Conservation (phyloP, 2,113 vertebrate species). For the Meleagris gallopavo region DNA sequence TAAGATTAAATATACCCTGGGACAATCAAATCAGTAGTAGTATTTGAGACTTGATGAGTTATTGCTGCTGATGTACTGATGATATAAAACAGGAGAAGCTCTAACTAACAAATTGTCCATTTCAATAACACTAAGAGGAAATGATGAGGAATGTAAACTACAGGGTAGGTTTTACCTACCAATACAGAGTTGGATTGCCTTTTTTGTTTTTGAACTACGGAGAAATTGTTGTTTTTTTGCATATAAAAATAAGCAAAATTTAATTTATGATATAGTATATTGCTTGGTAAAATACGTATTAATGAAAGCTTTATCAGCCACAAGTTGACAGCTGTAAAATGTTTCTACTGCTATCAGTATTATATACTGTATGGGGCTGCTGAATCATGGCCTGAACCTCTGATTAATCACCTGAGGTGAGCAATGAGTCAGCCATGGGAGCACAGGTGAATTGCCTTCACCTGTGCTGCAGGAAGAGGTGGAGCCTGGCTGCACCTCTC, state of each 20-base stretch:
- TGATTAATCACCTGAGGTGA: no score
- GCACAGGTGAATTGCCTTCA: no score
- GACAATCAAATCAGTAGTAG: not conserved
- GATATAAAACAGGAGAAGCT: not conserved
- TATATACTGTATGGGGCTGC: no score
- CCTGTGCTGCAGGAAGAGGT: no score
- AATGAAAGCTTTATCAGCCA: not conserved
- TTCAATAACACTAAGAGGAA: not conserved
- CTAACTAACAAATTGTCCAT: not conserved
- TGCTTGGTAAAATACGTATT: not conserved
- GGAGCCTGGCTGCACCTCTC: no score
- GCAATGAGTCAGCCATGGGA: no score
- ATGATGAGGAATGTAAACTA: not conserved
- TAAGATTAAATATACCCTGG: not conserved
- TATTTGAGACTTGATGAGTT: not conserved
- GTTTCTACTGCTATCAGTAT: not conserved
- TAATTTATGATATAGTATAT: not conserved
- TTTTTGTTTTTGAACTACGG: not conserved
- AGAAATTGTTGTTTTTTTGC: not conserved
- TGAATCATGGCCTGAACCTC: no score
- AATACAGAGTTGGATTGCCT: not conserved
- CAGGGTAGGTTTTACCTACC: not conserved
- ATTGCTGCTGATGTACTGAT: not conserved
- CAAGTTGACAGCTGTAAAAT: not conserved
- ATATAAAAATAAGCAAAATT: not conserved